Base-by-base conservation (phyloP, 2,888 invertebrate species). In the Anodontia alba region DNA sequence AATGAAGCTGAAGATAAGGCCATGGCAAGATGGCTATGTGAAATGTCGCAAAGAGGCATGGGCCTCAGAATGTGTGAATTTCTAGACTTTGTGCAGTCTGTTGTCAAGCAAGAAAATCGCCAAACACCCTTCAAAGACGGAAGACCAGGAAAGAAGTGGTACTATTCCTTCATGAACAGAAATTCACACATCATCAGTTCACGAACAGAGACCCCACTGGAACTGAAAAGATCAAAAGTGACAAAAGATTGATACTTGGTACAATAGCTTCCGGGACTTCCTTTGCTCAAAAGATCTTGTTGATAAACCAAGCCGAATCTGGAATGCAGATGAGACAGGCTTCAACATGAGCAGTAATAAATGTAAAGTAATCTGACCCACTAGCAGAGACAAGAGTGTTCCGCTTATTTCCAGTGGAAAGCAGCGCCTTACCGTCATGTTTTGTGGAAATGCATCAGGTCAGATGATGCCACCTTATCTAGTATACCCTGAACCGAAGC, bases 271-370 rank as follows among this genome's bases (percentile, higher is more conserved):
- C 67, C 43, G 31, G 42, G 80, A 82, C 20, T 85, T 80, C 36
- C 38, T 82, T 0, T 29, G 51, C 7, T 68, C 7, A 15, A 78
- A 67, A 12, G 38, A 69, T 3, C 49, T 76, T 1, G 26, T 82
- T 46, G 54, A 80, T 8, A 76, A 77, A 51, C 82, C 78, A 29
- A 26, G 51, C 10, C 8, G 68, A 26, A 85, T 82, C 20, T 80
- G 82, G 80, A 85, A 85, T 76, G 82, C 82, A 8, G 71, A 85
- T 78, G 78, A 85, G 71, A 71, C 76, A 12, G 75, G 79, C 23
- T 84, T 84, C 33, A 73, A 49, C 36, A 80, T 81, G 79, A 80
- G 81, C n/a, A 49, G 68, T 62, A 80, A 79, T 17, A 78, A 72
- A 46, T 12, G 46, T 17, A 78, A 80, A 51, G 83, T 80, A 3